Evolutionary conservation across 2,113 vertebrate species (phyloP).

Genomic region (Verasper variegatus): DNA sequence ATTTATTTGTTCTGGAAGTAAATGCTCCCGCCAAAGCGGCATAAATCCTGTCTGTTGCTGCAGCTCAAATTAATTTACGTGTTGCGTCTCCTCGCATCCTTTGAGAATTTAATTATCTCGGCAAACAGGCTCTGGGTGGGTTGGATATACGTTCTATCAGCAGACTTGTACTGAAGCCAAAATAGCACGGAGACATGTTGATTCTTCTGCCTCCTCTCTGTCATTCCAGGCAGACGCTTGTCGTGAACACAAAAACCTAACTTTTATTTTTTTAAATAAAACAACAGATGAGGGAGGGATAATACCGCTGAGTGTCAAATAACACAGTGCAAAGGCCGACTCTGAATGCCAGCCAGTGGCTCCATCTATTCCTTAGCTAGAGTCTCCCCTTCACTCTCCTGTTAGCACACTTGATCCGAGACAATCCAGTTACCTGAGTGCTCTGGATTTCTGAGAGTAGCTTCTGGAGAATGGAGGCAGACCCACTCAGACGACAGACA

Average conservation of each 20-base stretch:
- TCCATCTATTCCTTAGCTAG: background rate
- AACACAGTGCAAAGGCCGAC: background rate
- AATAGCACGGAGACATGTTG: slow-evolving; percentile 28
- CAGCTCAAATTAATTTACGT: slow-evolving; percentile 79
- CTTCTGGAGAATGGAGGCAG: slow-evolving; percentile 6
- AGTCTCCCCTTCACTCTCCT: slow-evolving; percentile 1
- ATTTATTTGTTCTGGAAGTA: slow-evolving; percentile 79
- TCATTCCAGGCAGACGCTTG: slow-evolving; percentile 13
- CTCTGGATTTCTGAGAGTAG: slow-evolving; percentile 27
- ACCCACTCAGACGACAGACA: slow-evolving; percentile 14
- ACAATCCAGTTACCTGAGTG: slow-evolving; percentile 25
- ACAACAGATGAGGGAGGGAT: background rate
- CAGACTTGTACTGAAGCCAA: slow-evolving; percentile 51
- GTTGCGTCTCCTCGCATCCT: slow-evolving; percentile 75
- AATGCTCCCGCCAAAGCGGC: slow-evolving; percentile 71
- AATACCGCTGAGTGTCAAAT: background rate
- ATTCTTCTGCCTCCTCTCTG: slow-evolving; percentile 30
- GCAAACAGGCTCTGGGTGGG: slow-evolving; percentile 75
- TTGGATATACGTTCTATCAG: slow-evolving; percentile 63
- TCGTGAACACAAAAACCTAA: background rate
- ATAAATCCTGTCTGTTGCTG: slow-evolving; percentile 76
- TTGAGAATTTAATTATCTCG: slow-evolving; percentile 82
- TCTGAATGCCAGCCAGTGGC: slow-evolving; percentile 10
- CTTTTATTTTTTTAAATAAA: background rate
- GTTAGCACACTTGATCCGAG: slow-evolving; percentile 47